Base-by-base conservation (phyloP, 2,113 vertebrate genomes). In the Erpornis zantholeuca region DNA sequence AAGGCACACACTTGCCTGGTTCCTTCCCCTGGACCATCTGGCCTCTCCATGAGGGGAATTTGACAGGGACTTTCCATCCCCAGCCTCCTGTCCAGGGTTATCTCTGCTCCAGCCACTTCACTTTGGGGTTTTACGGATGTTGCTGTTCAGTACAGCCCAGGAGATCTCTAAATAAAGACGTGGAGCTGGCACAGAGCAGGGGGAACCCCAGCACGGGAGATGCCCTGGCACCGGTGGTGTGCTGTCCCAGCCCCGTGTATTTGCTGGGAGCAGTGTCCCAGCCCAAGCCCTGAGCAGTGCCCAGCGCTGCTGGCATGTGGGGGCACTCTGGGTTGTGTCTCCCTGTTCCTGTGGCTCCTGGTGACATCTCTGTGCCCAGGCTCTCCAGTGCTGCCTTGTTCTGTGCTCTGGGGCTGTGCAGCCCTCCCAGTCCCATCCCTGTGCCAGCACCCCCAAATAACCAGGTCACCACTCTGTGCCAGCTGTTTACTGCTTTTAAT, bases 201-300 rank as follows among this genome's bases (percentile, higher is more conserved):
- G 65, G 70, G 50, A 49, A 69, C 57, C 38, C 29, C 70, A 13
- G 12, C 2, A 0, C 1, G 12, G 33, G 63, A 35, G 33, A 14
- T 45, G 28, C 23, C 33, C 47, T 12, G 27, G 68, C n/a, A 52
- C 53, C 21, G 3, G 14, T 3, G 4, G 14, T 10, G 42, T 28
- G 36, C 11, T 28, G 25, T 23, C 31, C 19, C 6, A 9, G 7
- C 8, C 16, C n/a, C 22, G 0, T 0, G 4, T 3, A 4, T 38
- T 25, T 22, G 17, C 64, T 9, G 1, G 31, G 15, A 56, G 40
- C 79, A 31, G 27, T 9, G 3, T 25, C 38, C 56, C 80, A 40
- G 5, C 21, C 47, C 1, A 1, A 71, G 13, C 16, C 21, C 63
- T 36, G 69, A 8, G 4, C 0, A 0, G 10, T 24, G 6, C 49